phyloP scores from a whole-genome alignment of 1,140 invertebrate genomes.

The Nilaparvata lugens region DNA sequence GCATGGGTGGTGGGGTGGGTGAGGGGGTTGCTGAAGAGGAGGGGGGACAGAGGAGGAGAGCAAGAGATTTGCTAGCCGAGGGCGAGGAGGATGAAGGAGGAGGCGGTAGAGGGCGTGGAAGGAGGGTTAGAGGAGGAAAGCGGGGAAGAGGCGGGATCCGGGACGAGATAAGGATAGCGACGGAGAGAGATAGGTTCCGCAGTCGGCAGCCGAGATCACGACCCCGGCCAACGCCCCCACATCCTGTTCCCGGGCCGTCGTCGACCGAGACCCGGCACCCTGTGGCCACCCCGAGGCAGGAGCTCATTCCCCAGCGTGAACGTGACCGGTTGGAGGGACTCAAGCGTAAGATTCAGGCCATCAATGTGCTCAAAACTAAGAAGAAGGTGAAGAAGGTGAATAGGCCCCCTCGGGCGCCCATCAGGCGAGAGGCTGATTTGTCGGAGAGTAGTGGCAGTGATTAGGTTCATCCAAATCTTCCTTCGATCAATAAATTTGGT shows the following conservation, averaged over 20 bases:
- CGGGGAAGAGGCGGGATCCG: conserved; percentile 23
- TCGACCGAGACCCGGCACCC: neutral
- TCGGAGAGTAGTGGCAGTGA: conserved; percentile 51
- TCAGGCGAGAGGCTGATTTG: conserved; percentile 41
- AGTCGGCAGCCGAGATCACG: neutral
- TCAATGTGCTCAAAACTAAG: conserved; percentile 61
- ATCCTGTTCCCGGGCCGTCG: neutral
- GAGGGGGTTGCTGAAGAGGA: conserved; percentile 9
- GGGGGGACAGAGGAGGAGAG: conserved; percentile 19
- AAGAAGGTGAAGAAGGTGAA: conserved; percentile 39
- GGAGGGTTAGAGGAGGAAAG: conserved; percentile 21
- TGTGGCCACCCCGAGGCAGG: conserved; percentile 22
- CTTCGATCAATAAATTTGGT: no score
- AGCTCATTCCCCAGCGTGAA: conserved; percentile 65
- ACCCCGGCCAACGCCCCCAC: neutral
- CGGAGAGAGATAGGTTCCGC: conserved; percentile 31
- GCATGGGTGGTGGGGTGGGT: conserved; percentile 36
- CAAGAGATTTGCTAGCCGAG: neutral
- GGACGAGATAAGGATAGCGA: conserved; percentile 23
- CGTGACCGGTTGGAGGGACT: conserved; percentile 50
- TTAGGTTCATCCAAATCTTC: no score
- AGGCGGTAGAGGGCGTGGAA: conserved; percentile 1
- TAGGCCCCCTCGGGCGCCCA: conserved; percentile 35
- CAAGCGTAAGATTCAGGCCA: conserved; percentile 62
- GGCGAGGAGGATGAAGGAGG: conserved; percentile 7